phyloP scores from a whole-genome alignment of 2,888 invertebrate species.

The Oscheius sp. region DNA sequence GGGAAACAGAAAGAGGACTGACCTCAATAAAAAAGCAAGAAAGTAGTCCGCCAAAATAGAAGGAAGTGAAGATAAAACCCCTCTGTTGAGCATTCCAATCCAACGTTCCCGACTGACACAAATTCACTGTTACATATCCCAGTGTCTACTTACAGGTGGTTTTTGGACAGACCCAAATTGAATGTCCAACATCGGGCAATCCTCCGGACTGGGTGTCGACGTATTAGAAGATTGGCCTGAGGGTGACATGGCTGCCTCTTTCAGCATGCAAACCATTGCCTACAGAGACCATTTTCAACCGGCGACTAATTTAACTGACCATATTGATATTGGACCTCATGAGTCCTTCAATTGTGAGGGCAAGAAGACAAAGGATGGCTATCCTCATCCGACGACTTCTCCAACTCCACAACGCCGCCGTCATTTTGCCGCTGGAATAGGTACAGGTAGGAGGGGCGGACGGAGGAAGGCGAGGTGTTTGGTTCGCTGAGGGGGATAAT shows the following conservation, averaged over 20 bases:
- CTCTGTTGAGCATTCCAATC: slow-evolving; percentile 65
- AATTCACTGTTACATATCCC: not conserved
- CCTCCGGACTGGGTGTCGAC: slow-evolving; percentile 9
- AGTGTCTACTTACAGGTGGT: slow-evolving; percentile 13
- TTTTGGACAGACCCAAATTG: slow-evolving; percentile 8
- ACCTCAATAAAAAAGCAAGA: slow-evolving; percentile 55
- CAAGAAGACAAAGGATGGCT: slow-evolving; percentile 67
- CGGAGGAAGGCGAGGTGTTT: slow-evolving; percentile 1
- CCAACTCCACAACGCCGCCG: slow-evolving; percentile 61
- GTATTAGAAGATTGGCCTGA: slow-evolving; percentile 38
- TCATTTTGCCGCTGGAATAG: slow-evolving; percentile 16
- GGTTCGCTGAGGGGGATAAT: not conserved
- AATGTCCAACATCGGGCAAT: slow-evolving; percentile 26
- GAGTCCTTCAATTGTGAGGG: slow-evolving; percentile 71
- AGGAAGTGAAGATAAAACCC: slow-evolving; percentile 68
- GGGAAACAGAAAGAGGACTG: not conserved
- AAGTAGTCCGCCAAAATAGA: slow-evolving; percentile 61
- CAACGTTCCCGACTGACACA: slow-evolving; percentile 63
- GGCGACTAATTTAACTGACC: slow-evolving; percentile 44
- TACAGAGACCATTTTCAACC: slow-evolving; percentile 23
- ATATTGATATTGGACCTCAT: slow-evolving; percentile 72
- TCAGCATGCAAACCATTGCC: slow-evolving; percentile 71
- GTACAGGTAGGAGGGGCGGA: not conserved
- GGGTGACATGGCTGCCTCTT: slow-evolving; percentile 58
- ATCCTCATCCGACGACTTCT: slow-evolving; percentile 64